Evolutionary conservation across 35 echinoderm and acorn worm species (phyloP).

Genomic region (Apostichopus californicus): DNA sequence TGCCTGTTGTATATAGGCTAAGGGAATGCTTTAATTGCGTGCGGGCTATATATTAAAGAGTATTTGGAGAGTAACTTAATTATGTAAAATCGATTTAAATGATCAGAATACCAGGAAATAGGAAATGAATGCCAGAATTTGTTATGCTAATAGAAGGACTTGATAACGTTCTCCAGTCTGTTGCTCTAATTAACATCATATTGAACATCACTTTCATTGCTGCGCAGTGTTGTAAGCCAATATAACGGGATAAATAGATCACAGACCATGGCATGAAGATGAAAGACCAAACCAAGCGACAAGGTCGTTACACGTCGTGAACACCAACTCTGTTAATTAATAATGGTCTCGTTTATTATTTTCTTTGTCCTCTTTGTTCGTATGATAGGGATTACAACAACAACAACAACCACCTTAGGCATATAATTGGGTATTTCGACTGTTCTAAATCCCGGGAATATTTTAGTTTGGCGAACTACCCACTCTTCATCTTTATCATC

Average conservation of each 20-base stretch:
- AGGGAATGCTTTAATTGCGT: no score
- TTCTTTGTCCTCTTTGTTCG: no score
- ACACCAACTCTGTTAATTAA: background rate
- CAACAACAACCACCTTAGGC: no score
- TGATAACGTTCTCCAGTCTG: background rate
- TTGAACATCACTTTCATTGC: background rate
- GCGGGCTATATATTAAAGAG: no score
- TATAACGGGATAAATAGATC: background rate
- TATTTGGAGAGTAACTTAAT: no score
- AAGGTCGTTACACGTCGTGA: background rate
- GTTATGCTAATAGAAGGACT: background rate
- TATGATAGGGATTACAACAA: no score
- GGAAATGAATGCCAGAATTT: background rate
- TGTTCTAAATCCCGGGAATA: no score
- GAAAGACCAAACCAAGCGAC: background rate
- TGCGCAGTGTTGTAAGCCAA: no score
- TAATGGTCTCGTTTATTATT: background rate
- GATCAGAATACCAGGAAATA: background rate
- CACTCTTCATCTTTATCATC: no score
- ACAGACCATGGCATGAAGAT: background rate
- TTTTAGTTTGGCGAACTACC: no score
- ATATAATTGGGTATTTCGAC: no score
- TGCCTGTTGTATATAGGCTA: no score
- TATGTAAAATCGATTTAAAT: background rate
- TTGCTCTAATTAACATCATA: background rate